phyloP scores from a whole-genome alignment of 1,140 invertebrate species.

The Pectinophora gossypiella region DNA sequence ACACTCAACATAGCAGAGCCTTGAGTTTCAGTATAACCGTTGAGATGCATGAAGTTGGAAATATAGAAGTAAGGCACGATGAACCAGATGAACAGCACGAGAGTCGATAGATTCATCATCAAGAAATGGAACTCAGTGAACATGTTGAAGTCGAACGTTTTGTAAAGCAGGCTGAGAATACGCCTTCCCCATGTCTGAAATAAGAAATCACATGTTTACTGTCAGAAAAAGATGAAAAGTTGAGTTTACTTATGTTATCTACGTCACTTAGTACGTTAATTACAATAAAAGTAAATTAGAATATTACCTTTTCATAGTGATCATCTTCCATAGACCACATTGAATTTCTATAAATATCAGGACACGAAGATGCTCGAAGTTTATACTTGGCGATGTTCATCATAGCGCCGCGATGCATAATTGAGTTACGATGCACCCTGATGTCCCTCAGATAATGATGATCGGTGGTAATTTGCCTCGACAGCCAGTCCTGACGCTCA shows the following conservation, averaged over 20 bases:
- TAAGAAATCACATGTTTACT: not conserved
- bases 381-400: conserved; percentile 89
- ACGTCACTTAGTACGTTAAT: too few relatives aligned
- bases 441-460: conserved; percentile 86
- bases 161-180: conserved; percentile 81
- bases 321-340: conserved; percentile 89
- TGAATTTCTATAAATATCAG: conserved; percentile 92
- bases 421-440: conserved; percentile 85
- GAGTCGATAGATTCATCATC: conserved; percentile 88
- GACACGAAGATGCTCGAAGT: conserved; percentile 90
- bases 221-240: too few relatives aligned
- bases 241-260: too few relatives aligned
- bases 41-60: conserved; percentile 80
- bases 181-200: conserved; percentile 86
- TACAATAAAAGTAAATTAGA: too few relatives aligned
- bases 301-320: conserved; percentile 80
- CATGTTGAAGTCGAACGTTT: conserved; percentile 88
- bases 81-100: conserved; percentile 92
- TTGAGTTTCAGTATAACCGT: conserved; percentile 80
- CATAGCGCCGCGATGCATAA: conserved; percentile 90
- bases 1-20: conserved; percentile 86
- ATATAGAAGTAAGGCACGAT: conserved; percentile 94
- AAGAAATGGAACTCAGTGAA: conserved; percentile 89
- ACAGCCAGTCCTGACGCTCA: conserved; percentile 70
- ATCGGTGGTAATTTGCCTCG: conserved; percentile 75